These are phyloP conservation scores for Oceanodroma tethys DNA, from an alignment of 2,113 vertebrate species.

Conservation along the genomic window DNA sequence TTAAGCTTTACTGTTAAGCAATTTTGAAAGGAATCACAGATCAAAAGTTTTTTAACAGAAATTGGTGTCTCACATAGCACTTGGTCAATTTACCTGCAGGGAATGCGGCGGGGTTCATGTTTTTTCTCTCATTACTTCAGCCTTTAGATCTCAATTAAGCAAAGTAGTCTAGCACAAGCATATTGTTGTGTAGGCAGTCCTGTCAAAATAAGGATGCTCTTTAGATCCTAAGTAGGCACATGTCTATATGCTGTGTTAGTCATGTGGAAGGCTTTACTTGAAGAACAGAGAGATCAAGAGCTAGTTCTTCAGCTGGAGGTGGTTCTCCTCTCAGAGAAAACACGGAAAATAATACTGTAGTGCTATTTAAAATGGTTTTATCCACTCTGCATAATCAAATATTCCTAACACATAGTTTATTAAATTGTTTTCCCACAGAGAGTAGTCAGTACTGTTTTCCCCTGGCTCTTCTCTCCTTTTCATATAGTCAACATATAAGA, in stretches of 20 bases:
- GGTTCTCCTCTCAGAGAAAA: background rate
- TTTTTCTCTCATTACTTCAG: background rate
- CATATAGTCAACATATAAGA: background rate
- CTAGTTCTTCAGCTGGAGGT: background rate
- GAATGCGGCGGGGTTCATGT: rapidly evolving
- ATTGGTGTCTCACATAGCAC: background rate
- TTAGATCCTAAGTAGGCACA: background rate
- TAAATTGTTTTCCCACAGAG: background rate
- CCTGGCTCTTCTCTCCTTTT: rapidly evolving
- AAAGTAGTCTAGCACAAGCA: background rate
- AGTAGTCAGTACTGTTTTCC: background rate
- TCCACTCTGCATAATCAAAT: background rate
- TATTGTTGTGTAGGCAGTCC: background rate
- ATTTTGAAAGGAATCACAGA: background rate
- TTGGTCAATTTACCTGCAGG: background rate
- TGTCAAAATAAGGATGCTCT: background rate
- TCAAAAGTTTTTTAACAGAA: background rate
- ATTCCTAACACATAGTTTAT: background rate
- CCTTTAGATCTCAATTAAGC: background rate
- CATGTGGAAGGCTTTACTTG: background rate
- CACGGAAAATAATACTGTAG: background rate
- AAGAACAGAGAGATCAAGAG: background rate
- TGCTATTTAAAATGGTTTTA: background rate
- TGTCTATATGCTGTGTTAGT: background rate
- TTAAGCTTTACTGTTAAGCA: background rate